A percentile compares a stretch with the other conserved stretches of the same genome.
Evolutionary conservation across 2,797 vertebrate genomes (phyloP).

Genomic region (Salmo trutta): DNA sequence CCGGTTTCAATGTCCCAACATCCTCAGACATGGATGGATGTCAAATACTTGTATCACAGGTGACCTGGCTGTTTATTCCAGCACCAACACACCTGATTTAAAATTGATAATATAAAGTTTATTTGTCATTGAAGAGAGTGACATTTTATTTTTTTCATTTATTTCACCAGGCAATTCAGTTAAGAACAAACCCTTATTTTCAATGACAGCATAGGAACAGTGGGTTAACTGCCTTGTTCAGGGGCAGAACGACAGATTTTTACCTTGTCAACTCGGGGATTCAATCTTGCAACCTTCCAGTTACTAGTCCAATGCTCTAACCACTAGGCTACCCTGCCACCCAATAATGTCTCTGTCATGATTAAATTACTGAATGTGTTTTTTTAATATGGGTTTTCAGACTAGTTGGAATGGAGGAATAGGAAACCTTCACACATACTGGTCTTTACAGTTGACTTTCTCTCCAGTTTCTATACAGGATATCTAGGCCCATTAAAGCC

Average conservation of each 20-base stretch:
- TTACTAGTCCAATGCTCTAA: no score
- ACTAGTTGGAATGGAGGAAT: conserved; percentile 10
- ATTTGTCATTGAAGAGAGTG: background rate
- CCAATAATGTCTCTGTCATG: background rate
- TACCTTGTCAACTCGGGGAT: no score
- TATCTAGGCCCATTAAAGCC: conserved; percentile 65
- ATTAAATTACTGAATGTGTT: background rate
- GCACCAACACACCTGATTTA: background rate
- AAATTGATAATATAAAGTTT: background rate
- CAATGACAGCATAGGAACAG: no score
- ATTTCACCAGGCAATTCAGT: no score
- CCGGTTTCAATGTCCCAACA: no score
- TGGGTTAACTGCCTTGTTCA: no score
- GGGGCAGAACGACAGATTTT: no score
- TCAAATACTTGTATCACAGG: no score
- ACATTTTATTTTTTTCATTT: background rate
- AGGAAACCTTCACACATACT: conserved; percentile 49
- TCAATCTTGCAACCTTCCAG: no score
- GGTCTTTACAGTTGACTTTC: conserved; percentile 61
- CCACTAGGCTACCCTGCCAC: no score
- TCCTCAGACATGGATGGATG: no score
- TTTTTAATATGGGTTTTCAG: background rate
- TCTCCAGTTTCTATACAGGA: conserved; percentile 58
- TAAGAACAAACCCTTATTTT: no score
- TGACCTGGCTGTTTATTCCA: background rate